Percentiles rank a stretch among this genome's conserved stretches.
These are phyloP conservation scores for Trilocha varians DNA, from an alignment of 2,888 invertebrate species.

Conservation along the genomic window DNA sequence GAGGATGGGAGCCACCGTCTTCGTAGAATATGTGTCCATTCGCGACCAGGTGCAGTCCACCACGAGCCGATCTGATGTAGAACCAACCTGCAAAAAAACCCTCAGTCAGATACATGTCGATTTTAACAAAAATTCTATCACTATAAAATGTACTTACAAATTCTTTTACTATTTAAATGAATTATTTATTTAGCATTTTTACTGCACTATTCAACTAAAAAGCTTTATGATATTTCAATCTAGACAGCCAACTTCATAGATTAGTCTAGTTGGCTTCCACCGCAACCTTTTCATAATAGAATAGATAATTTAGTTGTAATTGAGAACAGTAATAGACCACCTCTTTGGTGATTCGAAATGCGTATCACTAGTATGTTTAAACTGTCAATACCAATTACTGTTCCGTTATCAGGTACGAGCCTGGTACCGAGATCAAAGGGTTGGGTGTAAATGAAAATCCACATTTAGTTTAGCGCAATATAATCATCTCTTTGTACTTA, in stretches of 20 bases:
- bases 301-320: no score
- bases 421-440: neutral
- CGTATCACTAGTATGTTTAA: neutral
- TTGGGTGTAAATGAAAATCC: slow-evolving; percentile 5
- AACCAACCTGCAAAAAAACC: slow-evolving; percentile 58
- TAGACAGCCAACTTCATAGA: slow-evolving; percentile 38
- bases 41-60: slow-evolving; percentile 61
- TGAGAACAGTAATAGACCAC: no score
- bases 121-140: neutral
- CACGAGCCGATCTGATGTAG: slow-evolving; percentile 65
- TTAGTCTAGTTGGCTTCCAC: slow-evolving; percentile 47
- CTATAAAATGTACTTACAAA: neutral
- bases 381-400: neutral
- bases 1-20: slow-evolving; percentile 64
- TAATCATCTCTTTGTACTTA: slow-evolving; percentile 71
- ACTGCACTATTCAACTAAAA: slow-evolving; percentile 16
- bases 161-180: neutral
- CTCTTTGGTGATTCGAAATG: neutral
- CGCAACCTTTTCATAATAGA: no score
- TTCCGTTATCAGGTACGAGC: no score
- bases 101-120: slow-evolving; percentile 19
- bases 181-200: neutral
- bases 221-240: no score
- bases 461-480: slow-evolving; percentile 55
- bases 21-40: slow-evolving; percentile 68